A percentile compares a stretch with the other conserved stretches of the same genome.
Evolutionary conservation across 2,797 vertebrate genomes (phyloP).

Genomic region (Pipistrellus pygmaeus): DNA sequence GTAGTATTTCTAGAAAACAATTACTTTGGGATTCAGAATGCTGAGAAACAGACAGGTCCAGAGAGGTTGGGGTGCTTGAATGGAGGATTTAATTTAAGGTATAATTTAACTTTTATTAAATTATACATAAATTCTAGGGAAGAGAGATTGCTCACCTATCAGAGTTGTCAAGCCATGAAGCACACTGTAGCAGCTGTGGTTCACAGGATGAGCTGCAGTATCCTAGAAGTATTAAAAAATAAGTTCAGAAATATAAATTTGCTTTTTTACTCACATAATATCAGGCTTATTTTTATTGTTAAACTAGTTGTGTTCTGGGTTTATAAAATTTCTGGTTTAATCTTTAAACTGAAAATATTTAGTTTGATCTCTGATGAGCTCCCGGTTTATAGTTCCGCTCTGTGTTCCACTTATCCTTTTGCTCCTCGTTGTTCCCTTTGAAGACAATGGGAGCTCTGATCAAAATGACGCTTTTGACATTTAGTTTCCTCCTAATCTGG

Average conservation of each 20-base stretch:
- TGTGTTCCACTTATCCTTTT: neutral
- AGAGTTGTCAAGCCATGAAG: neutral
- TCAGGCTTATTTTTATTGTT: conserved; percentile 5
- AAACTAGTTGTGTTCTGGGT: neutral
- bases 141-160: neutral
- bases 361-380: neutral
- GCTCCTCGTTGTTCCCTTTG: neutral
- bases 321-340: neutral
- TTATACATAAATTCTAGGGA: neutral
- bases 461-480: neutral
- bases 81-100: neutral
- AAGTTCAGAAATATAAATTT: conserved; percentile 40
- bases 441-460: neutral
- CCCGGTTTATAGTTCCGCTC: neutral
- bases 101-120: neutral
- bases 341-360: neutral
- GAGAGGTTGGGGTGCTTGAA: neutral
- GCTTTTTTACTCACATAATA: neutral
- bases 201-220: neutral
- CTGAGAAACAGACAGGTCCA: conserved; percentile 28
- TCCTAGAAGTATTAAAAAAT: neutral
- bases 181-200: neutral
- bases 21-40: neutral
- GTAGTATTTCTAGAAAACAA: neutral
- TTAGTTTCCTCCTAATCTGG: conserved; percentile 34